Evolutionary conservation across 2,113 vertebrate species (phyloP).

Genomic region (Pachypanchax playfairii): DNA sequence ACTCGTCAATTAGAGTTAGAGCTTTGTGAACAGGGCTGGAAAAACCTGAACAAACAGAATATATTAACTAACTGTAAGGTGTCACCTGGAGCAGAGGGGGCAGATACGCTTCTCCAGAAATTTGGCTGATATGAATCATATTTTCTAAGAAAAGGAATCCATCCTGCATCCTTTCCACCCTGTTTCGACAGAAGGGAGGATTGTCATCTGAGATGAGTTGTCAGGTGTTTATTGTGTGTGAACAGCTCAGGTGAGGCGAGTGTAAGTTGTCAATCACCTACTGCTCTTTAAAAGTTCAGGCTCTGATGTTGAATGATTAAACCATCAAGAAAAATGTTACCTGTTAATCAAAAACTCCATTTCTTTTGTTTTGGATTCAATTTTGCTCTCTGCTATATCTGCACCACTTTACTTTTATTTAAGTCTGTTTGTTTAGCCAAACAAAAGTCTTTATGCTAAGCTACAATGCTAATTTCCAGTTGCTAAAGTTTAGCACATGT

Average conservation of each 20-base stretch:
- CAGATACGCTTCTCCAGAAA: conserved; percentile 8
- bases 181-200: background rate
- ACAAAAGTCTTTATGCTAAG: no score
- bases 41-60: conserved; percentile 38
- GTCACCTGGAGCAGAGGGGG: background rate
- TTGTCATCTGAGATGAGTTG: background rate
- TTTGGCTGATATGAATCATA: conserved; percentile 1
- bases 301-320: no score
- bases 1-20: conserved; percentile 7
- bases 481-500: no score
- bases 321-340: no score
- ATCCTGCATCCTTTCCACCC: background rate
- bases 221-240: background rate
- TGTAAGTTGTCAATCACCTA: background rate
- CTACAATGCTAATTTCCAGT: no score
- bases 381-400: no score
- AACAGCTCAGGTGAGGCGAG: background rate
- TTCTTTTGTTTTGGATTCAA: no score
- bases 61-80: conserved; percentile 24
- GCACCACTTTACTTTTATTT: no score
- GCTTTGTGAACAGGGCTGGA: conserved; percentile 4
- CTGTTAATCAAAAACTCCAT: no score
- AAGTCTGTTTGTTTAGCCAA: no score
- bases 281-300: background rate
- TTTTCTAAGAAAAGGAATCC: conserved; percentile 6